Base-by-base conservation (phyloP, 2,888 invertebrate genomes). In the Heliothis peltigera region DNA sequence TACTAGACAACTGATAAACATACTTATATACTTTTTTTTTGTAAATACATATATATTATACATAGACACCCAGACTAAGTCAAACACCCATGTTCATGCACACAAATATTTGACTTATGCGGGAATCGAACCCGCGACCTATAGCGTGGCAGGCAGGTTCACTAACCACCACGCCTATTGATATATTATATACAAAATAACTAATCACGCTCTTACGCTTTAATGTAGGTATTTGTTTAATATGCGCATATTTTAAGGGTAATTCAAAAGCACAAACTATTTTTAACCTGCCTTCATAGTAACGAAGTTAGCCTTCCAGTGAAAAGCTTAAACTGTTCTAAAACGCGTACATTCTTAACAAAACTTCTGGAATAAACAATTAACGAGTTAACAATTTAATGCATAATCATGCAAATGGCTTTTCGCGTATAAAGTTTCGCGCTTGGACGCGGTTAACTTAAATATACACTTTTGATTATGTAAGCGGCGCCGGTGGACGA, bases 321-420 rank as follows among this genome's bases (percentile, higher is more conserved):
- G 15, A 7, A 12, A 68, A 67, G 59, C 68, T 53, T n/a, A 21
- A 35, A 39, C 35, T 17, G 15, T 42, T 48, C 28, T 58, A 48
- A 70, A 70, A 52, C 43, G 25, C 54, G 54, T 44, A 39, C 19
- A 32, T 69, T 55, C 18, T 48, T 22, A 68, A 60, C 25, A 22
- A 42, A 54, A 55, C 70, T 60, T 51, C 61, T 52, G 52, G 69
- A 74, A 74, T 69, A 70, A 74, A 75, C 75, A 74, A 73, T 68
- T 58, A 70, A 75, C 49, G 49, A 51, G 42, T 60, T 55, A 49
- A 74, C 54, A 68, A 70, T 70, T 75, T 44, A 75, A 75, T 75
- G 76, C 25, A 64, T 70, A 71, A 71, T 75, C 25, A 75, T 75
- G 71, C 76, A 63, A 71, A 63, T 70, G 61, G 21, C 54, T 69